Evolutionary conservation across 2,113 vertebrate species (phyloP).

Genomic region (Agapornis roseicollis): DNA sequence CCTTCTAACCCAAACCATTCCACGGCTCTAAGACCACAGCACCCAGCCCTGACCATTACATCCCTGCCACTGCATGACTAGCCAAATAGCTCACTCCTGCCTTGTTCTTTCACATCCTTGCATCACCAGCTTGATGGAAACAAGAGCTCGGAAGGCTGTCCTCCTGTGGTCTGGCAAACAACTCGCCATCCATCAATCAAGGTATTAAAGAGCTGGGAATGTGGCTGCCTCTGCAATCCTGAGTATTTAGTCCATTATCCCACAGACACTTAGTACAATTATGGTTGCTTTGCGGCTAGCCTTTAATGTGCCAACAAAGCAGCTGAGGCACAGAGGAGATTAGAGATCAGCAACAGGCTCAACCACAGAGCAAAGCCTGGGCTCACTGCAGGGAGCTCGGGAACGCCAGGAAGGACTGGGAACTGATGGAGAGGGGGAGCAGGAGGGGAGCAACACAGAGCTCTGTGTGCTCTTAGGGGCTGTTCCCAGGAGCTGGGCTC

Average conservation of each 20-base stretch:
- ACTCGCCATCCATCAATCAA: neutral
- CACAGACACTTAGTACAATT: constrained; percentile 17
- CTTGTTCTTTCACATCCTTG: neutral
- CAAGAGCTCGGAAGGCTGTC: neutral
- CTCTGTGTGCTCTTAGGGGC: neutral
- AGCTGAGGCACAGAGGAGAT: constrained; percentile 7
- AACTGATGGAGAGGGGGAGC: neutral
- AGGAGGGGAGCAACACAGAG: neutral
- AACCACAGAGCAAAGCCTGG: neutral
- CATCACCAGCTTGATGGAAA: neutral
- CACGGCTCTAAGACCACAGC: neutral
- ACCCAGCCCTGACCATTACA: neutral
- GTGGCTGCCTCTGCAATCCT: neutral
- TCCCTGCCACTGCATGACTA: neutral
- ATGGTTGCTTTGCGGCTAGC: neutral
- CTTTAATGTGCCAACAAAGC: constrained; percentile 7
- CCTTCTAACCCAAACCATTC: neutral
- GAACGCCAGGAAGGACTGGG: neutral
- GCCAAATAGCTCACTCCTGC: neutral
- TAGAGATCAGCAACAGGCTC: neutral
- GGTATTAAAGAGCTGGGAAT: neutral
- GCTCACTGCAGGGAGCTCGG: accelerated
- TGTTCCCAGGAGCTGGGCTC: neutral
- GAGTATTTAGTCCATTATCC: constrained; percentile 18
- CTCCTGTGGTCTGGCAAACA: neutral